These are phyloP conservation scores for Eubasilissa regina DNA, from an alignment of 1,140 invertebrate genomes.

Conservation along the genomic window DNA sequence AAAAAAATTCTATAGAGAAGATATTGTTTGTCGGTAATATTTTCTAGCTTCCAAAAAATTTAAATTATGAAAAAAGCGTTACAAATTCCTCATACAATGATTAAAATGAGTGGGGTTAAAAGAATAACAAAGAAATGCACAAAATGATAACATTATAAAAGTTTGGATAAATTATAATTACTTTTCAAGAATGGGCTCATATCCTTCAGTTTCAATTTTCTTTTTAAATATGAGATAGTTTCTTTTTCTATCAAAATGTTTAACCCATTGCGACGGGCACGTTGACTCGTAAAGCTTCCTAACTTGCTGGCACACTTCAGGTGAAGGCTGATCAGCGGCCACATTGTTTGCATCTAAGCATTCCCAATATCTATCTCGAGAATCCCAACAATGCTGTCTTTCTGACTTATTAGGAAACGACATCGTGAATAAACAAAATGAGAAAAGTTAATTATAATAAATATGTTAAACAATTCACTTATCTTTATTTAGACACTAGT, in stretches of 20 bases:
- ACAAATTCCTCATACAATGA: neutral
- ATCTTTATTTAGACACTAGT: constrained; percentile 12
- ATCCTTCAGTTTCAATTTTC: constrained; percentile 88
- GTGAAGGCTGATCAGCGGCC: constrained; percentile 63
- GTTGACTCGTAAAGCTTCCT: constrained; percentile 85
- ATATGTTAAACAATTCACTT: constrained; percentile 9
- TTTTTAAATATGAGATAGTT: constrained; percentile 92
- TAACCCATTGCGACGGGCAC: constrained; percentile 93
- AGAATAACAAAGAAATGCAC: constrained; percentile 7
- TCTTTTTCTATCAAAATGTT: constrained; percentile 93
- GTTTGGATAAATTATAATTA: constrained; percentile 17
- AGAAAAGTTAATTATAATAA: neutral
- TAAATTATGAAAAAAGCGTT: too few relatives aligned
- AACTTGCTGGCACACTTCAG: constrained; percentile 79
- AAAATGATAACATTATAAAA: constrained; percentile 16
- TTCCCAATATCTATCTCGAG: constrained; percentile 91
- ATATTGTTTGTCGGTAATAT: too few relatives aligned
- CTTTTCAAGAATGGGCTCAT: constrained; percentile 75
- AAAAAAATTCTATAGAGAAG: too few relatives aligned
- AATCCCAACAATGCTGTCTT: constrained; percentile 86
- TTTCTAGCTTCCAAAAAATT: too few relatives aligned
- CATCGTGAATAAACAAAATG: constrained; percentile 73
- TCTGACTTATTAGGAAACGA: constrained; percentile 88
- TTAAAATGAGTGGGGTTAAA: constrained; percentile 1
- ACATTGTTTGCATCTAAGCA: constrained; percentile 83